Percentiles rank a stretch among this genome's conserved stretches.
phyloP scores from a whole-genome alignment of 1,140 invertebrate species.

The Phymastichus coffea region DNA sequence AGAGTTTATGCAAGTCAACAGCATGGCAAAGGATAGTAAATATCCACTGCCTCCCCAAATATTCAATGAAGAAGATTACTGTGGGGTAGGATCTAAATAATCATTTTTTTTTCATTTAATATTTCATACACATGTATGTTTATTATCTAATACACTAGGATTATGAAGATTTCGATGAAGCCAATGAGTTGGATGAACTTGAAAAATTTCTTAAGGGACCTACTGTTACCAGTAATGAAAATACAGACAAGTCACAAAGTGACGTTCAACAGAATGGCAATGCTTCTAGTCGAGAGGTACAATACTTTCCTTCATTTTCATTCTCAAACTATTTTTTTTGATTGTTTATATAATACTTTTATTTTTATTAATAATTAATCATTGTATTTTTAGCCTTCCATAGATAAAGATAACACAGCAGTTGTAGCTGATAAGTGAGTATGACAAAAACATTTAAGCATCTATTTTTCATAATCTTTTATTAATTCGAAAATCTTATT shows the following conservation, averaged over 20 bases:
- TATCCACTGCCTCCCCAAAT: constrained; percentile 88
- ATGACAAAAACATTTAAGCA: constrained; percentile 13
- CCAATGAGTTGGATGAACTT: constrained; percentile 87
- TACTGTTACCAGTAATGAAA: constrained; percentile 53
- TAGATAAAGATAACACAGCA: constrained; percentile 50
- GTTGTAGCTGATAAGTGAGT: constrained; percentile 47
- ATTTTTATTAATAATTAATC: constrained; percentile 22
- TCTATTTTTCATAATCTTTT: constrained; percentile 9
- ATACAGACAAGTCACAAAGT: constrained; percentile 51
- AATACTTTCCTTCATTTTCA: constrained; percentile 1
- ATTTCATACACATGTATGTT: background rate
- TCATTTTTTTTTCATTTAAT: background rate
- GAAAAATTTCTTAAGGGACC: constrained; percentile 80
- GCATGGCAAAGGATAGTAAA: constrained; percentile 74
- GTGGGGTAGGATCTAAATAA: constrained; percentile 70
- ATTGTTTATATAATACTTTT: constrained; percentile 16
- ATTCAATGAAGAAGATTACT: constrained; percentile 90
- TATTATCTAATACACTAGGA: constrained; percentile 65
- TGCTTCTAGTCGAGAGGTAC: constrained; percentile 57
- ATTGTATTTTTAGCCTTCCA: constrained; percentile 49
- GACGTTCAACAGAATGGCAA: constrained; percentile 54
- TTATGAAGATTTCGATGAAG: constrained; percentile 88
- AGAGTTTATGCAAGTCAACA: constrained; percentile 89
- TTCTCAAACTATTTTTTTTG: constrained; percentile 1
- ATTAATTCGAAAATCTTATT: background rate